Evolutionary conservation across 2,113 vertebrate genomes (phyloP), one percentile per base, ranked within the genome.

Genomic region (Deroptyus accipitrinus): DNA sequence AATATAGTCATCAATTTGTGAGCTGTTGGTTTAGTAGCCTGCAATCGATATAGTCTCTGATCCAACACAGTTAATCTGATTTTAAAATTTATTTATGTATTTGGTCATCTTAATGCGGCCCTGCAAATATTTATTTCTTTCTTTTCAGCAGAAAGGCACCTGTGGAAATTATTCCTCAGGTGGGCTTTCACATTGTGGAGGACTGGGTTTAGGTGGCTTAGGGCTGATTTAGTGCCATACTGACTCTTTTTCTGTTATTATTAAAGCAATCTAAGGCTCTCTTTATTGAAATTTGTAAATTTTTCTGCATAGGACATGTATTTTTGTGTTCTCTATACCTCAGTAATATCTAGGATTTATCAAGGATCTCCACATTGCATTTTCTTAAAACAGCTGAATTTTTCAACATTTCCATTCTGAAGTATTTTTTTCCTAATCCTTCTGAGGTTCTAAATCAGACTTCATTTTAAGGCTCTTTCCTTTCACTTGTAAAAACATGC

Each of bases 401-500:
- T 85, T 76, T 61, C 66, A 62, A 62, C 10, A 33, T 75, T 82
- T 94, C 86, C 48, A 55, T 79, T 94, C n/a, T 61, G 23, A 90
- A 90, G 35, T 59, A 54, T 59, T 94, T 94, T 94, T 88, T 85
- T 90, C 30, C 30, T 75, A 84, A 72, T 84, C 31, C 20, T 82
- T 92, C 66, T 72, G 73, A 87, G 17, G 51, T 59, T 91, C 83
- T 88, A 67, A 95, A 89, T 91, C 70, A 89, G 41, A 66, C 33
- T 92, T 51, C 44, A 72, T 92, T 93, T 92, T 82, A 91, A 91
- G 14, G 39, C 73, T 91, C 11, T 78, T 81, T 66, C 55, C 33
- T 88, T 96, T 92, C 51, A 84, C 57, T 95, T 93, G 62, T 90
- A 79, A 95, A 91, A 94, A 64, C 66, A 93, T 90, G 88, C 48